Percentiles rank a stretch among this genome's conserved stretches.
These are phyloP conservation scores for Bucorvus abyssinicus DNA, from an alignment of 2,797 vertebrate species.

Conservation along the genomic window DNA sequence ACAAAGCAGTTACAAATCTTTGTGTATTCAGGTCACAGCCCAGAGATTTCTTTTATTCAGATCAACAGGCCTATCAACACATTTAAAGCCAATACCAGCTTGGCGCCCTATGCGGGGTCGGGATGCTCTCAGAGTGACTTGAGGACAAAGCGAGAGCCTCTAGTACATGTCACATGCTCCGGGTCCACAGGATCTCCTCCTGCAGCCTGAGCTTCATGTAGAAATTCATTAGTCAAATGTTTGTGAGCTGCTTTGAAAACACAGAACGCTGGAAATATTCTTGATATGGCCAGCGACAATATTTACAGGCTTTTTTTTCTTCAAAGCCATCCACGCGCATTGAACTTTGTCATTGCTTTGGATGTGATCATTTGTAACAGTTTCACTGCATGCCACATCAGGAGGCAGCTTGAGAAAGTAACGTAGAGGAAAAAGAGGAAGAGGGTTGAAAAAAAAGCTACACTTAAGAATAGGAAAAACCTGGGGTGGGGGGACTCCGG, in stretches of 20 bases:
- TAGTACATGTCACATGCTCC: not conserved
- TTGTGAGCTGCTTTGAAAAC: not conserved
- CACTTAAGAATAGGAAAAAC: not conserved
- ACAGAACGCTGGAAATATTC: not conserved
- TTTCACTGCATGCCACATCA: not conserved
- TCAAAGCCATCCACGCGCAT: rapidly evolving
- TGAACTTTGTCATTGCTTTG: not conserved
- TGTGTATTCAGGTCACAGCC: not conserved
- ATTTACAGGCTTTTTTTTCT: not conserved
- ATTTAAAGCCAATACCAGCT: not conserved
- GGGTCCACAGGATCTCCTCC: not conserved
- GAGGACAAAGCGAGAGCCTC: not conserved
- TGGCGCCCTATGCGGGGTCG: not conserved
- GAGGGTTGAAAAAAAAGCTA: too few relatives aligned
- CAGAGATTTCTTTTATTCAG: not conserved
- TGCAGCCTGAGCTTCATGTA: rapidly evolving
- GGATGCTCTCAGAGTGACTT: not conserved
- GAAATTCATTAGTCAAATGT: not conserved
- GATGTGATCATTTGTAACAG: not conserved
- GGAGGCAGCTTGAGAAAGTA: not conserved
- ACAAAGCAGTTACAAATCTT: not conserved
- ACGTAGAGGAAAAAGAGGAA: not conserved
- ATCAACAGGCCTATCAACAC: too few relatives aligned
- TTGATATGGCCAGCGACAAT: not conserved
- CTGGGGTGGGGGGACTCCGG: rapidly evolving